Conservation (phyloP, 2,888 invertebrate species). For the Netelia virgata region DNA sequence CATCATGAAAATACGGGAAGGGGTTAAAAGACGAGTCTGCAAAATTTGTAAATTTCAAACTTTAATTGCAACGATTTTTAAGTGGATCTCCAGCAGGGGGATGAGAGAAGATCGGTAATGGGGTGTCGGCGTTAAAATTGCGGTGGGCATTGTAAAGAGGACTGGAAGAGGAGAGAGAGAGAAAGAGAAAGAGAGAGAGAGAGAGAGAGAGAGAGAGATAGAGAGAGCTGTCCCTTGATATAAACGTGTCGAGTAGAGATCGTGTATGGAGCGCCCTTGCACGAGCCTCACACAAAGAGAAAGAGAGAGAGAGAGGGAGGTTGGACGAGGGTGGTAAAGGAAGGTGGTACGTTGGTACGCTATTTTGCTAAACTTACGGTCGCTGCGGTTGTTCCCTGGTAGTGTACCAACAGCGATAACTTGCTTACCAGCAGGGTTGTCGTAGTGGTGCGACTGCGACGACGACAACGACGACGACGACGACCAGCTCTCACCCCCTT, state of each 20-base stretch:
- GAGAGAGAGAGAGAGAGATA: too few relatives aligned
- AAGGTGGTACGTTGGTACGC: constrained; percentile 26
- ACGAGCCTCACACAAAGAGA: not conserved
- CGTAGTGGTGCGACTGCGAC: not conserved
- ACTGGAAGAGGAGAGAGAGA: too few relatives aligned
- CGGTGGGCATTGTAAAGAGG: not conserved
- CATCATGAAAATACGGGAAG: too few relatives aligned
- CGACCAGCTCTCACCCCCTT: constrained; percentile 58
- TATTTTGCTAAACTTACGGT: constrained; percentile 68
- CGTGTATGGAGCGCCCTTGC: not conserved
- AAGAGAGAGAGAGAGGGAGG: not conserved
- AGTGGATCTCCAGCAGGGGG: not conserved
- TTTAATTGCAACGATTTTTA: too few relatives aligned
- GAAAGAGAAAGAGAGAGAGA: too few relatives aligned
- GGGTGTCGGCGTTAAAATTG: not conserved
- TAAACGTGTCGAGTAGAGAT: constrained; percentile 9
- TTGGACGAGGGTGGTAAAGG: not conserved
- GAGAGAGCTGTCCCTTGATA: not conserved
- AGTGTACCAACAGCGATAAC: constrained; percentile 61
- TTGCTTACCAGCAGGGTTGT: constrained; percentile 60
- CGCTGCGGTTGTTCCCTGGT: constrained; percentile 61
- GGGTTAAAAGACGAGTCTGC: too few relatives aligned
- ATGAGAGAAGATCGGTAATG: not conserved
- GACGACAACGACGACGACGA: constrained; percentile 31
- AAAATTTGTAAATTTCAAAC: too few relatives aligned